These are phyloP conservation scores for Chiloscyllium punctatum DNA, from an alignment of 2,797 vertebrate genomes.

Conservation along the genomic window DNA sequence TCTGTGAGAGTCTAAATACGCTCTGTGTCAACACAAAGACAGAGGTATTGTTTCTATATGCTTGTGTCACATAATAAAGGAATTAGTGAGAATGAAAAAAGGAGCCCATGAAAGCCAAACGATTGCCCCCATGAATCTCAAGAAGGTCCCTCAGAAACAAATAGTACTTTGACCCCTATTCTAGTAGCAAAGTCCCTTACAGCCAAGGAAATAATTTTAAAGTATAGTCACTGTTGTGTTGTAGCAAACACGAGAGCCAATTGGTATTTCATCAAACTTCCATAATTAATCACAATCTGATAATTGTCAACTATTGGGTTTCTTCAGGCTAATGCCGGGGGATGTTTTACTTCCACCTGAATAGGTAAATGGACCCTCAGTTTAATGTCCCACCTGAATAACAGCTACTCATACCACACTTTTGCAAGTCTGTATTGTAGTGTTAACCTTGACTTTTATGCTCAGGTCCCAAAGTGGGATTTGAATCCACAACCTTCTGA, in stretches of 20 bases:
- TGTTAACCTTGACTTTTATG: background rate
- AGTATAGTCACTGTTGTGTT: background rate
- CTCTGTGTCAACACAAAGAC: no score
- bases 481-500: background rate
- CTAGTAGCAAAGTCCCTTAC: background rate
- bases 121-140: no score
- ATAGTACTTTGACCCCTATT: no score
- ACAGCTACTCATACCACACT: no score
- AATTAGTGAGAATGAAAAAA: no score
- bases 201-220: background rate
- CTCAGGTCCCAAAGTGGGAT: background rate
- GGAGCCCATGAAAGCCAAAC: no score
- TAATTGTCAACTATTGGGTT: no score
- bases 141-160: no score
- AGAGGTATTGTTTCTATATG: no score
- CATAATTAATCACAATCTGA: background rate
- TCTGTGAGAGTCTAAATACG: no score
- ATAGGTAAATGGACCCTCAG: background rate
- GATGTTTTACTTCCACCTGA: background rate
- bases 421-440: no score
- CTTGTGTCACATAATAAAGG: no score
- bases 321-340: background rate
- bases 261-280: background rate
- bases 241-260: background rate
- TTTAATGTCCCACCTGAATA: background rate